Evolutionary conservation across 2,888 invertebrate species (phyloP), one percentile per base, ranked within the genome.

Genomic region (Agriotes lineatus): DNA sequence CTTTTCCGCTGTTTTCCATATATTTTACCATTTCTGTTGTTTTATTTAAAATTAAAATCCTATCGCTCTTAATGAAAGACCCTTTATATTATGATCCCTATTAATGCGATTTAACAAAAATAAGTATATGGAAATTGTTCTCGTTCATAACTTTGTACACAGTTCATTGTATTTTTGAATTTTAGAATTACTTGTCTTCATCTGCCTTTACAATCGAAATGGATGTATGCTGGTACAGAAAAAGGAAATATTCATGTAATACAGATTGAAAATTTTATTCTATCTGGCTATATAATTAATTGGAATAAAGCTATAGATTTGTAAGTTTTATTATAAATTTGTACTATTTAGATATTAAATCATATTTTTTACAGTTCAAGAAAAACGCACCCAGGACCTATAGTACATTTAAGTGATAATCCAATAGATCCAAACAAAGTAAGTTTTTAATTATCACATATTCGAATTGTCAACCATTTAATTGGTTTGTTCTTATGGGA

Each of bases 271-370:
- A 93, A 93, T 79, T 99, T 99, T 88, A 89, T 91, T 81, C 91
- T 99, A 79, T 97, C 97, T 82, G 97, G 98, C 74, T 99, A 99
- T 88, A 91, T 97, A 85, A 97, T 99, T 89, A 98, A 99, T 90
- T 99, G 99, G 99, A 99, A 99, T 89, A 99, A 99, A 88, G 97
- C 98, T 80, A 99, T 99, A 85, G 99, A 99, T 91, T 90, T 97
- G 97, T 99, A 87, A 94, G 96, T 94, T 86, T 12, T 16, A 25
- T 10, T 42, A n/a, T n/a, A n/a, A n/a, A n/a, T n/a, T n/a, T n/a
- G n/a, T 12, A 37, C 16, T 39, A 54, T 0, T 5, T 1, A 14
- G 6, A n/a, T 12, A 9, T 14, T n/a, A 19, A 45, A 9, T 65
- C 67, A 77, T 76, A 67, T 75, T 83, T 82, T 81, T 91, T 90